These are phyloP conservation scores for Calephelis nemesis DNA, from an alignment of 1,140 invertebrate genomes.

Conservation along the genomic window DNA sequence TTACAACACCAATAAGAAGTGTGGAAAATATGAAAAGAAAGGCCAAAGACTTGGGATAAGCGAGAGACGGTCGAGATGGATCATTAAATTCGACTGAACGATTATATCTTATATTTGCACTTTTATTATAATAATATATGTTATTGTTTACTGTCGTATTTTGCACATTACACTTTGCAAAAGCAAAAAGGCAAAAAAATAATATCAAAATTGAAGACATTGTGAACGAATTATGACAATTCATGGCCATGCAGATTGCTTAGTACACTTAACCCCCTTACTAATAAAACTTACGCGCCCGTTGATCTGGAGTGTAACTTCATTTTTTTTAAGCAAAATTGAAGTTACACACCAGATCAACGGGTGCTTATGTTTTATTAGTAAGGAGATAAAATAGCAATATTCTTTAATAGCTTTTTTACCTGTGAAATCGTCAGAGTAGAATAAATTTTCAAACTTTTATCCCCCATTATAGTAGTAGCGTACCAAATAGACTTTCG, in stretches of 20 bases:
- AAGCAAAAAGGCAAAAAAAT: background rate
- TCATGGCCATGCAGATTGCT: background rate
- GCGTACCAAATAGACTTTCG: too few relatives aligned
- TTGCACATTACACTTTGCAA: background rate
- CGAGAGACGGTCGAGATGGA: slow-evolving; percentile 38
- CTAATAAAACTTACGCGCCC: too few relatives aligned
- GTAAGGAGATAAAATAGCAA: too few relatives aligned
- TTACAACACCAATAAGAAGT: slow-evolving; percentile 51
- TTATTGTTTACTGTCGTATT: background rate
- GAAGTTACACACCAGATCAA: too few relatives aligned
- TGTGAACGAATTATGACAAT: background rate
- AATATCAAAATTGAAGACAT: slow-evolving; percentile 13
- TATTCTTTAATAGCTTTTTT: too few relatives aligned
- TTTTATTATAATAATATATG: background rate
- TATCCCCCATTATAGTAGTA: too few relatives aligned
- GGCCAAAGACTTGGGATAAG: slow-evolving; percentile 49
- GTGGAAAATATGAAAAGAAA: slow-evolving; percentile 58
- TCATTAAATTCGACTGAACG: slow-evolving; percentile 40
- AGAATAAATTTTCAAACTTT: too few relatives aligned
- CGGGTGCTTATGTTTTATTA: too few relatives aligned
- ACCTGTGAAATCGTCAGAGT: too few relatives aligned
- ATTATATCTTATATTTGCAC: background rate
- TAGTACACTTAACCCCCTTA: background rate
- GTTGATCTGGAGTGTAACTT: too few relatives aligned
- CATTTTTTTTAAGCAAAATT: too few relatives aligned